Evolutionary conservation across 2,113 vertebrate species (phyloP).

Genomic region (Galemys pyrenaicus): DNA sequence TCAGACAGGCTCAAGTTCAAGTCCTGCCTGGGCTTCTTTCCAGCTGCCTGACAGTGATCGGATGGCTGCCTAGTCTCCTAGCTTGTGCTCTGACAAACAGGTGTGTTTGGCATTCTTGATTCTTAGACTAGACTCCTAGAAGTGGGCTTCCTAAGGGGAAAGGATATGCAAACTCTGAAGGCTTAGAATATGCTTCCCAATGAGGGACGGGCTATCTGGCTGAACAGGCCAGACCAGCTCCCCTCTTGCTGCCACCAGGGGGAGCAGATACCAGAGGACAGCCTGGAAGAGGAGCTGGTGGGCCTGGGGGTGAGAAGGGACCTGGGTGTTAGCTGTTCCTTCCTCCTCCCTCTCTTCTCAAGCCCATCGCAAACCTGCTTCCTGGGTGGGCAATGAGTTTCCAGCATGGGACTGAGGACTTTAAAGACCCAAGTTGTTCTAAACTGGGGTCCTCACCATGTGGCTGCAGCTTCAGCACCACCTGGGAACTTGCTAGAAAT

Average conservation of each 20-base stretch:
- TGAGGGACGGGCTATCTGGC: not conserved
- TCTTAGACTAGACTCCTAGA: not conserved
- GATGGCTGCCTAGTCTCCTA: not conserved
- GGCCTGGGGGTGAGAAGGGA: rapidly evolving
- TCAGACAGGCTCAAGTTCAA: not conserved
- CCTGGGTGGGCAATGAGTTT: rapidly evolving
- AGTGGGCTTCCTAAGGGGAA: not conserved
- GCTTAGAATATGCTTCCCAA: not conserved
- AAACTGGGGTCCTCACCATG: not conserved
- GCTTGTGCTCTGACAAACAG: not conserved
- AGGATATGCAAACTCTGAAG: not conserved
- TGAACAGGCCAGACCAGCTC: not conserved
- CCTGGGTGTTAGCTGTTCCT: not conserved
- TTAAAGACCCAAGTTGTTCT: not conserved
- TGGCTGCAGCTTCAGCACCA: not conserved
- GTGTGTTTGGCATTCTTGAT: not conserved
- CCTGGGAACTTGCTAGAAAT: not conserved
- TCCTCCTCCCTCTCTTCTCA: not conserved
- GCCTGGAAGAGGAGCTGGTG: not conserved
- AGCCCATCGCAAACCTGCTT: rapidly evolving
- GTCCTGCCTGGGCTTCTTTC: not conserved
- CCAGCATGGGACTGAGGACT: not conserved
- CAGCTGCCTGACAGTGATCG: not conserved
- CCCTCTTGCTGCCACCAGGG: slow-evolving; percentile 49
- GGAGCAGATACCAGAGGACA: slow-evolving; percentile 58